These are phyloP conservation scores for Parasteatoda lunata DNA, from an alignment of 2,888 invertebrate genomes.

Conservation along the genomic window DNA sequence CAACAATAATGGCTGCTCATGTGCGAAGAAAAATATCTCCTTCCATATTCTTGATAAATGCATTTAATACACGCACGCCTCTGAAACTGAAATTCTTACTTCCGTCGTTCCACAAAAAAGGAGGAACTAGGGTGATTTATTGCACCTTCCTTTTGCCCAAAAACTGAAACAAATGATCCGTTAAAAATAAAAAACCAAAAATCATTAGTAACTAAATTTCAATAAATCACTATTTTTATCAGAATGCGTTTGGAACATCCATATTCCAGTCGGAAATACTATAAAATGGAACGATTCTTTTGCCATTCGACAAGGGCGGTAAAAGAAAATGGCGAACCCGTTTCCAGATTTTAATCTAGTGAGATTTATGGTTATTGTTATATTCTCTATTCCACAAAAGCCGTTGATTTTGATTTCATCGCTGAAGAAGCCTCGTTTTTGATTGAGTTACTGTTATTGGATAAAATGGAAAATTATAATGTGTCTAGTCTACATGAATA, in stretches of 20 bases:
- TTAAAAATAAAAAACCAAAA: background rate
- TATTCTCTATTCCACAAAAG: background rate
- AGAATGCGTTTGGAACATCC: background rate
- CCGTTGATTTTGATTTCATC: background rate
- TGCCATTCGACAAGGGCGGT: background rate
- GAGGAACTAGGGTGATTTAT: background rate
- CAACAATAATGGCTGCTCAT: background rate
- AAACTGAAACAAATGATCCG: conserved; percentile 2
- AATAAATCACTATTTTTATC: conserved; percentile 2
- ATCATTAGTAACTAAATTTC: conserved; percentile 5
- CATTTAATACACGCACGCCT: background rate
- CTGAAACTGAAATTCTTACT: background rate
- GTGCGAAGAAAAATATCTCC: background rate
- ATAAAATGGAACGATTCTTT: background rate
- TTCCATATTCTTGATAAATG: conserved; percentile 2
- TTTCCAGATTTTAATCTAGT: background rate
- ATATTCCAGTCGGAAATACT: background rate
- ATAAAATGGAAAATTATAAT: no score
- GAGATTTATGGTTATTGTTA: background rate
- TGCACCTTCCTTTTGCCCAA: background rate
- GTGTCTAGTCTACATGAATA: no score
- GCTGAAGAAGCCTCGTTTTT: no score
- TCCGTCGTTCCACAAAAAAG: background rate
- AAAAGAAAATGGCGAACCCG: background rate
- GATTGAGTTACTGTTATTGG: no score